Evolutionary conservation across 2,113 vertebrate genomes (phyloP).

Genomic region (Bolborhynchus lineola): DNA sequence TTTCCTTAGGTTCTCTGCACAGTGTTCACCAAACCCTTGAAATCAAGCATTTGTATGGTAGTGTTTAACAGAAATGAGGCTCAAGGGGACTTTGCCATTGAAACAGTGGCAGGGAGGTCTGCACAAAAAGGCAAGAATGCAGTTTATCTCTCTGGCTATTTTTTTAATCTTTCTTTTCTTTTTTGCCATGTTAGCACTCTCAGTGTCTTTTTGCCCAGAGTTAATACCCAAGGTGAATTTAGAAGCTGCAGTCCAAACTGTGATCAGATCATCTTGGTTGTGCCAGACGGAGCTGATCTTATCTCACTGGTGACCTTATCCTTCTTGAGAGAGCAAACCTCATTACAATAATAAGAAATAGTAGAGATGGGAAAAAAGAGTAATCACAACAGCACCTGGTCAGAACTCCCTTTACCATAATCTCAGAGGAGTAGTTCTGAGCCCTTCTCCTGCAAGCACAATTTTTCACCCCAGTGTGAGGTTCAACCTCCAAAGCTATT

Average conservation of each 20-base stretch:
- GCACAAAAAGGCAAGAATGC: neutral
- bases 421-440: conserved; percentile 64
- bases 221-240: conserved; percentile 67
- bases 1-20: neutral
- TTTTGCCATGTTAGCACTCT: conserved; percentile 44
- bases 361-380: conserved; percentile 41
- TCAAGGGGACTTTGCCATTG: conserved; percentile 5
- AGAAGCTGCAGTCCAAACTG: conserved; percentile 63
- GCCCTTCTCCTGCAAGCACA: conserved; percentile 14
- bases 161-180: neutral
- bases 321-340: conserved; percentile 63
- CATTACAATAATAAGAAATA: conserved; percentile 71
- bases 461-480: conserved; percentile 67
- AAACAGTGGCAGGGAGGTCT: neutral
- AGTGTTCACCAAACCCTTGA: neutral
- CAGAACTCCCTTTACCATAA: conserved; percentile 63
- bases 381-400: conserved; percentile 27
- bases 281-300: conserved; percentile 74
- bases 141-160: neutral
- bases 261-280: conserved; percentile 63
- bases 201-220: conserved; percentile 29
- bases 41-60: neutral
- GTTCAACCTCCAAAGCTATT: conserved; percentile 45
- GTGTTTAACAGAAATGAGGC: neutral
- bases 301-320: conserved; percentile 72